Percentiles rank a stretch among this genome's conserved stretches.
phyloP scores from a whole-genome alignment of 2,888 invertebrate genomes.

The Plebejus argus region DNA sequence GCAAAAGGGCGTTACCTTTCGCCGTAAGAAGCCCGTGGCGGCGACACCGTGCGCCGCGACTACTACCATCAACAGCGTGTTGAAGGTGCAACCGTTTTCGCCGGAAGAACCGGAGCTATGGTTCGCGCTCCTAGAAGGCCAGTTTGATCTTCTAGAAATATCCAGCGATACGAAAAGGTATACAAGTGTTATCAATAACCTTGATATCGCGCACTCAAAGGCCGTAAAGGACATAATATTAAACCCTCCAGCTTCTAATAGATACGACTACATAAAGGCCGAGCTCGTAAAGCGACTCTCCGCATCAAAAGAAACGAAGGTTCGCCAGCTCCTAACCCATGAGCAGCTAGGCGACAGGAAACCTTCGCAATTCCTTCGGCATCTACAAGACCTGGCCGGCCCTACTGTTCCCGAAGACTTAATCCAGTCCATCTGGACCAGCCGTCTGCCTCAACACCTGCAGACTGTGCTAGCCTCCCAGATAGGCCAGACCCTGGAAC shows the following conservation, averaged over 20 bases:
- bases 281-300: neutral
- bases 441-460: conserved; percentile 34
- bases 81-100: neutral
- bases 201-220: neutral
- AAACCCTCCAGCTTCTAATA: neutral
- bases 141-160: neutral
- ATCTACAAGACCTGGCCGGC: conserved; percentile 36
- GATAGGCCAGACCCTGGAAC: neutral
- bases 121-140: neutral
- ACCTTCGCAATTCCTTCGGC: conserved; percentile 41
- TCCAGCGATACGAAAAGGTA: neutral
- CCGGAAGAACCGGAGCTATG: neutral
- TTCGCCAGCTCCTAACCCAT: conserved; percentile 28
- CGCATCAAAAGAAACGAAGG: neutral
- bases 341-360: conserved; percentile 43
- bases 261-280: neutral
- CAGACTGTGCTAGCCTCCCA: conserved; percentile 40
- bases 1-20: no score
- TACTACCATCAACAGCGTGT: neutral
- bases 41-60: neutral
- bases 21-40: neutral
- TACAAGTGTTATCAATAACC: neutral
- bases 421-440: conserved; percentile 37
- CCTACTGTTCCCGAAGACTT: conserved; percentile 37
- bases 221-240: neutral